Conservation (phyloP, 2,888 invertebrate species). For the Pollenia amentaria region DNA sequence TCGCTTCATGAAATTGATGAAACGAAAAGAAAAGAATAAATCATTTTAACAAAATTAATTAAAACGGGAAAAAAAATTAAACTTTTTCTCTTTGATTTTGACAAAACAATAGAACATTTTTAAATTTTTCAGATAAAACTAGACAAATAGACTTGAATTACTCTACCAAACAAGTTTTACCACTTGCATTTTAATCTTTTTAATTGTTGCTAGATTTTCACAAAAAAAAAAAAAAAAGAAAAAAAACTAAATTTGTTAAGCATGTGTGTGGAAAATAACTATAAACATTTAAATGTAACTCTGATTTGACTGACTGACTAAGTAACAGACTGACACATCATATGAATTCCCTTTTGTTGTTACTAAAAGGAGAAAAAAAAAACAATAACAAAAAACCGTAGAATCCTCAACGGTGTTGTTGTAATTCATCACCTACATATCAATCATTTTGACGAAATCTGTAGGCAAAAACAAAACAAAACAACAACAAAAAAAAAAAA, state of each 20-base stretch:
- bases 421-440: conserved; percentile 84
- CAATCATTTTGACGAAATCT: conserved; percentile 83
- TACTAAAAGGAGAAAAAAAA: conserved; percentile 44
- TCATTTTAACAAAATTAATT: conserved; percentile 57
- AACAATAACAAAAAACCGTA: conserved; percentile 1
- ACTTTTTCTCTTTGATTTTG: conserved; percentile 47
- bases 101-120: conserved; percentile 60
- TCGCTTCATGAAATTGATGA: background rate
- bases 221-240: conserved; percentile 2
- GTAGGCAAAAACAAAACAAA: conserved; percentile 49
- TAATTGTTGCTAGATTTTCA: conserved; percentile 37
- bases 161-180: conserved; percentile 65
- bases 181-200: conserved; percentile 60
- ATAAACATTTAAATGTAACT: conserved; percentile 47
- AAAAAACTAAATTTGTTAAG: background rate
- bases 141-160: conserved; percentile 52
- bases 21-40: conserved; percentile 2
- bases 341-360: conserved; percentile 67
- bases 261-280: conserved; percentile 31
- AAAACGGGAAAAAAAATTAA: conserved; percentile 55
- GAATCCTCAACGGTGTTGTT: conserved; percentile 77
- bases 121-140: conserved; percentile 12
- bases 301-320: background rate
- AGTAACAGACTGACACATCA: conserved; percentile 26
- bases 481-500: too few species aligned